These are phyloP conservation scores for Muscicapa striata DNA, from an alignment of 2,797 vertebrate genomes.

Conservation along the genomic window DNA sequence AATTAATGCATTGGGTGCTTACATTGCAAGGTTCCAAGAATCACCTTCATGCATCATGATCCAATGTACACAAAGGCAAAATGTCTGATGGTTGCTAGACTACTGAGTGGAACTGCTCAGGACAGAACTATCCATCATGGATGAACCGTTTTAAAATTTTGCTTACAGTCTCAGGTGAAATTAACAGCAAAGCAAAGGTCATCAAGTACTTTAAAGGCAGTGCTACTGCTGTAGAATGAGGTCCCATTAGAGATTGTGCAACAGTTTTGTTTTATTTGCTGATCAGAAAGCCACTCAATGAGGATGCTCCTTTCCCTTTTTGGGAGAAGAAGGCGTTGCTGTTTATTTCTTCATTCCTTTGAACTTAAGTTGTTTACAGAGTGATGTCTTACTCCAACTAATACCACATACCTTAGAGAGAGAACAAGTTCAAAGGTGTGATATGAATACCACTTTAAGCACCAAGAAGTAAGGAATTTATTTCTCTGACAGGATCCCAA, in stretches of 20 bases:
- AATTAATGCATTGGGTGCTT: slow-evolving; percentile 62
- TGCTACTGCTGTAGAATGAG: background rate
- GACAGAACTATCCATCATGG: slow-evolving; percentile 44
- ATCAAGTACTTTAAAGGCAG: background rate
- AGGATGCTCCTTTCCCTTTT: background rate
- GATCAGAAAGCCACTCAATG: background rate
- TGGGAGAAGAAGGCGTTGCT: background rate
- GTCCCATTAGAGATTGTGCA: background rate
- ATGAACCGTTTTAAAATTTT: background rate
- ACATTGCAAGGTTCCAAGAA: slow-evolving; percentile 45
- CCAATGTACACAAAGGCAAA: slow-evolving; percentile 1
- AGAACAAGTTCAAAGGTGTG: background rate
- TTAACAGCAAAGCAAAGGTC: background rate
- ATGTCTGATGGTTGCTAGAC: background rate
- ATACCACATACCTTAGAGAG: background rate
- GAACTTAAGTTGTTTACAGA: background rate
- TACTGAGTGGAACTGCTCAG: slow-evolving; percentile 29
- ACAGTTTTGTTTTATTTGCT: background rate
- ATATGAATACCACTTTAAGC: background rate
- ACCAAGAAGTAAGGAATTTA: background rate
- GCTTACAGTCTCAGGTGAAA: slow-evolving; percentile 2
- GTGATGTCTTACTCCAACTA: background rate
- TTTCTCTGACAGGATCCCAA: background rate
- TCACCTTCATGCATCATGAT: slow-evolving; percentile 65
- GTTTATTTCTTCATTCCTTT: background rate